phyloP scores from a whole-genome alignment of 2,113 vertebrate species.

The Sphyrna mokarran region DNA sequence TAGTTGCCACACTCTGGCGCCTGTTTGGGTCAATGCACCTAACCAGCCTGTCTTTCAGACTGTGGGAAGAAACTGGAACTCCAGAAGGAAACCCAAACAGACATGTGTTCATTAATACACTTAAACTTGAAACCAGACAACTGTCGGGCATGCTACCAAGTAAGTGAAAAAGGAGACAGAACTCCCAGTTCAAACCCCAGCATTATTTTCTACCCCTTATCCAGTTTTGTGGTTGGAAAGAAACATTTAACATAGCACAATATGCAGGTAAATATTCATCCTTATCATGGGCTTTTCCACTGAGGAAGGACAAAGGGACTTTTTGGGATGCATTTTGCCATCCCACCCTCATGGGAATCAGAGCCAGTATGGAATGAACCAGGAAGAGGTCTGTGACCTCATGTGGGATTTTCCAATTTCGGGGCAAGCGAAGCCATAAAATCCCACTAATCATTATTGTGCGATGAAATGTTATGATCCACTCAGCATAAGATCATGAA shows the following conservation, averaged over 20 bases:
- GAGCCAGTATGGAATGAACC: no score
- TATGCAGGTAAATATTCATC: not conserved
- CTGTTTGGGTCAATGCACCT: no score
- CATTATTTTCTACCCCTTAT: no score
- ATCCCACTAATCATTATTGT: not conserved
- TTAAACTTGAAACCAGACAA: not conserved
- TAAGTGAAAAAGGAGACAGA: not conserved
- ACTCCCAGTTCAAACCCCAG: not conserved
- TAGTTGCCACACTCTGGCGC: no score
- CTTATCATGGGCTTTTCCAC: not conserved
- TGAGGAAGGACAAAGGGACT: not conserved
- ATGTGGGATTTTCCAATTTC: no score
- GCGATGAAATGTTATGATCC: not conserved
- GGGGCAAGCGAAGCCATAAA: no score
- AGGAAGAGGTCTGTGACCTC: no score
- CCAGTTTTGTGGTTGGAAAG: not conserved
- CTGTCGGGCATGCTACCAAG: not conserved
- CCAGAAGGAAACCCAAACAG: no score
- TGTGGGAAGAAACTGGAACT: no score
- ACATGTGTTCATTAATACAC: not conserved
- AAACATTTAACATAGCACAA: not conserved
- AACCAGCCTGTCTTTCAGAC: no score
- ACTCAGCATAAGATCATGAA: not conserved
- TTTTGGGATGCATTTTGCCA: no score
- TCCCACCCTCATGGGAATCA: no score